Conservation (phyloP, 2,797 vertebrate genomes). For the Craterocephalus amniculus region DNA sequence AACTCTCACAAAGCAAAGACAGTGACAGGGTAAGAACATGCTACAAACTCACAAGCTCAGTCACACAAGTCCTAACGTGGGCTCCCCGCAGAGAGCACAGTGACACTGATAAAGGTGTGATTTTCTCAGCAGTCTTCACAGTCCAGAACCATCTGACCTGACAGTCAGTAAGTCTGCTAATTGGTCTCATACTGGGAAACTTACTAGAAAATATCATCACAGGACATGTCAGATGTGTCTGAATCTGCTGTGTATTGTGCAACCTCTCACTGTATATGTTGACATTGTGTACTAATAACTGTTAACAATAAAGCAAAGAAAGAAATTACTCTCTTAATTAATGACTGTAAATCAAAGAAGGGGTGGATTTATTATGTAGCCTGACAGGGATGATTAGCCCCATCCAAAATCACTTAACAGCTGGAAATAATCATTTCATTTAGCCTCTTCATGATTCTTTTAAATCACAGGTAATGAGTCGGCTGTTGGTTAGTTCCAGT, state of each 20-base stretch:
- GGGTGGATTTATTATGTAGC: constrained; percentile 27
- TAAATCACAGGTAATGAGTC: constrained; percentile 66
- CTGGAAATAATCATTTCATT: constrained; percentile 63
- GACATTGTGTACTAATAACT: constrained; percentile 8
- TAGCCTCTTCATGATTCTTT: constrained; percentile 56
- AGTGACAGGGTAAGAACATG: constrained; percentile 14
- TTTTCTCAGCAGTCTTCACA: constrained; percentile 68
- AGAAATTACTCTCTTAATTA: constrained; percentile 23
- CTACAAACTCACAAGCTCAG: constrained; percentile 33
- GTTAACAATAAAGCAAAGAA: constrained; percentile 11
- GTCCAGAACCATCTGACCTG: constrained; percentile 60
- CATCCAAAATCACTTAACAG: constrained; percentile 63
- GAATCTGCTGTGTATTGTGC: constrained; percentile 16
- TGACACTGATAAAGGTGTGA: constrained; percentile 71
- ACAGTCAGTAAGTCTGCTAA: constrained; percentile 74
- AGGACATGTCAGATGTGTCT: constrained; percentile 50
- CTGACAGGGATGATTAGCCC: constrained; percentile 64
- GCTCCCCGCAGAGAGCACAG: constrained; percentile 58
- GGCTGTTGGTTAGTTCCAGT: constrained; percentile 55
- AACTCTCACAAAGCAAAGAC: constrained; percentile 46
- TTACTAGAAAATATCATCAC: constrained; percentile 35
- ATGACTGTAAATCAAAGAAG: constrained; percentile 24
- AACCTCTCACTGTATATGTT: constrained; percentile 8
- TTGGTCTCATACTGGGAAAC: constrained; percentile 71
- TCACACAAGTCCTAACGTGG: constrained; percentile 36